Evolutionary conservation across 2,113 vertebrate species (phyloP), one percentile per base, ranked within the genome.

Genomic region (Alligator mississippiensis): DNA sequence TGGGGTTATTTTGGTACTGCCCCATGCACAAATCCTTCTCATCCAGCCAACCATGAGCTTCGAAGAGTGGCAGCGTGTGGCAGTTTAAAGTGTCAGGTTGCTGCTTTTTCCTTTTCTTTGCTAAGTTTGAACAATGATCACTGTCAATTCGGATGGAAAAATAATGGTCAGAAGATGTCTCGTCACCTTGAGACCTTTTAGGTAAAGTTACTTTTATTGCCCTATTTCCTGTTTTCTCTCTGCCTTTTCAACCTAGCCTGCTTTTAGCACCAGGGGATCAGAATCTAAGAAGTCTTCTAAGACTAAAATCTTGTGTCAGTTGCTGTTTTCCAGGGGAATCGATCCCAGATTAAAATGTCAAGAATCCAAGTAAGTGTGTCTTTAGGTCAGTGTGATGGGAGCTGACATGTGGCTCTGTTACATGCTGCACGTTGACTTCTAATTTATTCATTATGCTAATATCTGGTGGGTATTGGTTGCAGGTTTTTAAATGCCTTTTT

Each of bases 121-220:
- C 70, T 80, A 93, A 96, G 96, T 97, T 80, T 47, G 97, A 97
- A 98, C 96, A 94, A 98, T 98, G 98, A 97, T 98, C 94, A 96
- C 98, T 80, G 97, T 98, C 95, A 98, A 98, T 97, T 96, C 97
- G 77, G 99, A 99, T 96, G 98, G 99, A 96, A 99, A 98, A 98
- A 99, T 98, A 97, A 99, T 99, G 99, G 97, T 99, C 98, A 99
- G 99, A 96, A 99, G 99, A 99, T 99, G 99, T 97, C 98, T 99
- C 93, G 98, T 99, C 98, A 99, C 99, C 98, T 98, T 99, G 98
- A 99, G 98, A 98, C 99, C 99, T 77, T 99, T 99, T 98, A 99
- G 99, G 99, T 99, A 98, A 99, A 99, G 97, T 97, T 97, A 92
- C 27, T 2, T 89, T 60, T 1, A 54, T 3, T 0, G 6, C 0